phyloP scores from a whole-genome alignment of 2,797 vertebrate species.

The Gila robusta region DNA sequence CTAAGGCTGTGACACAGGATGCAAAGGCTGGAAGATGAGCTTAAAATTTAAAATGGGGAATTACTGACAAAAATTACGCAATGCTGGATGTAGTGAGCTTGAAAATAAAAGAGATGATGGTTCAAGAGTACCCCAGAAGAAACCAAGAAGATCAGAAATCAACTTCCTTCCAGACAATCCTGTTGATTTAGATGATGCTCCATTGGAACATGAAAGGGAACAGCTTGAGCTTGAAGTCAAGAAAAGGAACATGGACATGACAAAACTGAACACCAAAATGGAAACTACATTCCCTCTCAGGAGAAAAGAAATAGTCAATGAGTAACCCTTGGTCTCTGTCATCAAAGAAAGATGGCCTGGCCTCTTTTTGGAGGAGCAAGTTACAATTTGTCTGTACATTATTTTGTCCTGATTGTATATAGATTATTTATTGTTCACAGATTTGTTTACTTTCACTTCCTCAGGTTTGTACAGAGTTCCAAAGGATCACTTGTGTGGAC shows the following conservation, averaged over 20 bases:
- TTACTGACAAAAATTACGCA: no score
- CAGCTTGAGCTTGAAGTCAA: constrained; percentile 1
- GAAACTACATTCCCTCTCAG: background rate
- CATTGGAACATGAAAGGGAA: constrained; percentile 8
- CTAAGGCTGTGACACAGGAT: no score
- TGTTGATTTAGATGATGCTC: background rate
- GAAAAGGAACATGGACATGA: background rate
- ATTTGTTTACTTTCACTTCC: background rate
- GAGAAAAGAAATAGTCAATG: background rate
- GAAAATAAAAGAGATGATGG: no score
- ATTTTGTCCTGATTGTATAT: background rate
- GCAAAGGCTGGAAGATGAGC: no score
- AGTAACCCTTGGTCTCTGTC: background rate
- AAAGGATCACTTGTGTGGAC: background rate
- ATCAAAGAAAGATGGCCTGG: constrained; percentile 9
- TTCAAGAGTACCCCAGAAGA: no score
- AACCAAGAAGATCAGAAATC: background rate
- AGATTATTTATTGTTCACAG: background rate
- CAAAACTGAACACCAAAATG: constrained; percentile 1
- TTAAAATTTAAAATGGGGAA: no score
- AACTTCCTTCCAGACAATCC: constrained; percentile 15
- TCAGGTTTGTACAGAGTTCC: background rate
- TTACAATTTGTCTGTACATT: background rate
- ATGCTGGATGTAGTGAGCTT: no score
- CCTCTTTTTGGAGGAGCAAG: constrained; percentile 11